phyloP scores from a whole-genome alignment of 2,888 invertebrate species.

The Crepidodera aurea region DNA sequence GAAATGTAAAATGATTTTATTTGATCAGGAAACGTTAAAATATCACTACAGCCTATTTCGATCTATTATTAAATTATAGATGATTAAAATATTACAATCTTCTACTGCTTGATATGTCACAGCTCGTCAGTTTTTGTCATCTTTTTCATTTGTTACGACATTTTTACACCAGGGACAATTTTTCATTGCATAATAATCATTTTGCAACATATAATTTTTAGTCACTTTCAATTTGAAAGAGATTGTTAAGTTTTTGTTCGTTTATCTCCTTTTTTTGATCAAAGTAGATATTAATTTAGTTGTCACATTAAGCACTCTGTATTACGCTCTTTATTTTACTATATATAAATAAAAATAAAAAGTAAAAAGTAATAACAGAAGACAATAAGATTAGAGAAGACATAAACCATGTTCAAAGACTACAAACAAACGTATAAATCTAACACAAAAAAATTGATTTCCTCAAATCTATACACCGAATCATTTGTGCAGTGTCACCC shows the following conservation, averaged over 20 bases:
- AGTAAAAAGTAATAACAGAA: too few relatives aligned
- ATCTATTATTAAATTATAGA: not conserved
- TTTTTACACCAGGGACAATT: not conserved
- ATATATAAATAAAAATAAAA: too few relatives aligned
- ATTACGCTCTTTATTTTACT: too few relatives aligned
- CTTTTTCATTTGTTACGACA: not conserved
- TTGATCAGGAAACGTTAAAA: not conserved
- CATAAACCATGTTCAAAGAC: too few relatives aligned
- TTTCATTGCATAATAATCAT: conserved; percentile 2
- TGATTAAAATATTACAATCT: not conserved
- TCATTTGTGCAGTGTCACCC: too few relatives aligned
- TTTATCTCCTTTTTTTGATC: not conserved
- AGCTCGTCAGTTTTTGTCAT: not conserved
- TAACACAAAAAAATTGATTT: too few relatives aligned
- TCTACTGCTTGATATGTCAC: not conserved
- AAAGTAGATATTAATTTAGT: not conserved
- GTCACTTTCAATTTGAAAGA: not conserved
- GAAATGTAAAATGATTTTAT: not conserved
- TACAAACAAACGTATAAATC: too few relatives aligned
- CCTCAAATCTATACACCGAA: too few relatives aligned
- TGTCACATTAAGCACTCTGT: not conserved
- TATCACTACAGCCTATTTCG: not conserved
- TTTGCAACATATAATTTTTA: conserved; percentile 4
- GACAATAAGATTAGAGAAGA: too few relatives aligned
- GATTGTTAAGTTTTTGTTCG: not conserved